phyloP scores from a whole-genome alignment of 2,888 invertebrate genomes.

The Oligia fasciuncula region DNA sequence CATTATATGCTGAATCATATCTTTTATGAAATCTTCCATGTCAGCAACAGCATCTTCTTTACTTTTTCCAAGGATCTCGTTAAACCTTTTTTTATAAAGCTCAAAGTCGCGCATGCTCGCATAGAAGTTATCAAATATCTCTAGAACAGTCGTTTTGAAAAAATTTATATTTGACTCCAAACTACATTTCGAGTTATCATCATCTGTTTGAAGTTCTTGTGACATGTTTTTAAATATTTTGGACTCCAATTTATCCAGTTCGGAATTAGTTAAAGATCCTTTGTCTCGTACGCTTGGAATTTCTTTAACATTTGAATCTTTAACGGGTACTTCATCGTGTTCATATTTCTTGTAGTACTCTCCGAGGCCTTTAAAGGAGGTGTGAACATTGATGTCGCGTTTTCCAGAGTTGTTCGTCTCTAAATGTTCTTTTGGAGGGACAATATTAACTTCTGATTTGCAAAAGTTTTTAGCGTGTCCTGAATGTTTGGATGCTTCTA shows the following conservation, averaged over 20 bases:
- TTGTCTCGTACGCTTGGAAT: conserved; percentile 54
- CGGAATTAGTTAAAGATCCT: conserved; percentile 76
- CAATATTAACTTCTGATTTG: conserved; percentile 70
- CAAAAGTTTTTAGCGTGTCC: conserved; percentile 53
- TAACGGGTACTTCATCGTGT: conserved; percentile 80
- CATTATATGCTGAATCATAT: conserved; percentile 83
- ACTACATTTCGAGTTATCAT: conserved; percentile 71
- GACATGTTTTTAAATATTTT: conserved; percentile 78
- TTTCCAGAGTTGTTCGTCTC: conserved; percentile 1
- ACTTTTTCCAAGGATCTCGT: conserved; percentile 80
- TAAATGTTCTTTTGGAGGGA: conserved; percentile 5
- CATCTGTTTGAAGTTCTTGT: conserved; percentile 74
- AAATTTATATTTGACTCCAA: conserved; percentile 83
- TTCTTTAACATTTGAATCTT: conserved; percentile 70
- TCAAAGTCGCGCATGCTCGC: conserved; percentile 81
- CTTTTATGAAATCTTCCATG: conserved; percentile 84
- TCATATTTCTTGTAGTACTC: conserved; percentile 82
- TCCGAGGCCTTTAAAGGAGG: conserved; percentile 49
- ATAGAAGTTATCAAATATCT: conserved; percentile 84
- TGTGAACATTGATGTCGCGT: conserved; percentile 15
- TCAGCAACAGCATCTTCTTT: conserved; percentile 76
- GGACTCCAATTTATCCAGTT: conserved; percentile 78
- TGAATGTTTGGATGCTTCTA: conserved; percentile 50
- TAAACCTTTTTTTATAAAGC: conserved; percentile 79
- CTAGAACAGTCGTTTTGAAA: conserved; percentile 82